These are phyloP conservation scores for Octopus sinensis DNA, from an alignment of 1,140 invertebrate species.

Conservation along the genomic window DNA sequence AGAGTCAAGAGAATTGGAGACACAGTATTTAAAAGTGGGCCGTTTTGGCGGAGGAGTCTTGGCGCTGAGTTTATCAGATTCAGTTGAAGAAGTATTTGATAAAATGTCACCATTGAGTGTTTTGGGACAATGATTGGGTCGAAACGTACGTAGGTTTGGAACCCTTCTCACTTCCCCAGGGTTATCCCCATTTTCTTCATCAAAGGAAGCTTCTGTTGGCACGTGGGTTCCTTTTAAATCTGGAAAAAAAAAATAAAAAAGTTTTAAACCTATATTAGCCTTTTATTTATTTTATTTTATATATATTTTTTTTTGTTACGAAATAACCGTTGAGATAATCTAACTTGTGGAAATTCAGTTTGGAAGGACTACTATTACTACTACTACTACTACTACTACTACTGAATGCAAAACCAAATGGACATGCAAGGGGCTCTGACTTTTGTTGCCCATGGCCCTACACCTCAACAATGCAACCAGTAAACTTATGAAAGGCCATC, in stretches of 20 bases:
- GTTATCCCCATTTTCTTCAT: background rate
- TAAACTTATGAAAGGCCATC: too few relatives aligned
- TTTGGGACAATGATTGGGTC: background rate
- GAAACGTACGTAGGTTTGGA: background rate
- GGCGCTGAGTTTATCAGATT: background rate
- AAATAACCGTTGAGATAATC: too few relatives aligned
- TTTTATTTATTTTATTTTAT: too few relatives aligned
- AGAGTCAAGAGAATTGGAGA: background rate
- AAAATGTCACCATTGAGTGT: background rate
- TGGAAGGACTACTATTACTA: too few relatives aligned
- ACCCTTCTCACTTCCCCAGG: background rate
- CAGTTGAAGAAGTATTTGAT: background rate
- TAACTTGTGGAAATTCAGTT: too few relatives aligned
- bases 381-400: too few relatives aligned
- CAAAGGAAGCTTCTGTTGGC: background rate
- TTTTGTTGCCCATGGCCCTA: too few relatives aligned
- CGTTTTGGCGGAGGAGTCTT: constrained; percentile 3
- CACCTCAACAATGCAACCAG: too few relatives aligned
- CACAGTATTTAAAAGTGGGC: background rate
- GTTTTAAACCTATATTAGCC: too few relatives aligned
- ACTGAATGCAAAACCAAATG: too few relatives aligned
- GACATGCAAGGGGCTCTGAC: too few relatives aligned
- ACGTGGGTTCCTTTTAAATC: background rate
- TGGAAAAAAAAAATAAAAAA: background rate
- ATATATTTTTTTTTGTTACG: too few relatives aligned